phyloP scores from a whole-genome alignment of 2,113 vertebrate genomes.

The Carollia perspicillata region DNA sequence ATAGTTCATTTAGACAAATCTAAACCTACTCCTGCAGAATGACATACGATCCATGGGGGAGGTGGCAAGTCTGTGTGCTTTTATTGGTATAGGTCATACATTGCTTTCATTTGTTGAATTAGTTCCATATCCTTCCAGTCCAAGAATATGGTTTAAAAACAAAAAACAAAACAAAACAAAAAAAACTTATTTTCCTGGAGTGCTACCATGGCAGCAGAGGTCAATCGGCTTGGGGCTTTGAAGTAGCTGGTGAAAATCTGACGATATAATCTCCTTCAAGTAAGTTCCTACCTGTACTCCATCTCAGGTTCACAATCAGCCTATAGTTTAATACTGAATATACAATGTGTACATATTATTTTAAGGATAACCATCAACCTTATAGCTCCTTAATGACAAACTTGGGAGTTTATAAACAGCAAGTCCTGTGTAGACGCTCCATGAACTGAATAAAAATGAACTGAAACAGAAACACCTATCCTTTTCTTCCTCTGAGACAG shows the following conservation, averaged over 20 bases:
- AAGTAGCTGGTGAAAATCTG: neutral
- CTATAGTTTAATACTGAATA: neutral
- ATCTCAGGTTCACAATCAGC: neutral
- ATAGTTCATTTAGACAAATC: neutral
- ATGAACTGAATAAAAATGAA: neutral
- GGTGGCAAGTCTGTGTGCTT: neutral
- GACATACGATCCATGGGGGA: neutral
- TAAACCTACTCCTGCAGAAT: neutral
- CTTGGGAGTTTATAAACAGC: neutral
- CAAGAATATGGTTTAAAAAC: neutral
- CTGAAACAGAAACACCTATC: neutral
- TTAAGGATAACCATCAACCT: neutral
- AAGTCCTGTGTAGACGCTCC: neutral
- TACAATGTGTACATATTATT: neutral
- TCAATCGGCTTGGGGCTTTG: neutral
- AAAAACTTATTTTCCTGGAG: neutral
- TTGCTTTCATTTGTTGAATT: neutral
- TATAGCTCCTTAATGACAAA: neutral
- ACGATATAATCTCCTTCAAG: constrained; percentile 4
- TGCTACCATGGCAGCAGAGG: neutral
- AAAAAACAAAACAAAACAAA: neutral
- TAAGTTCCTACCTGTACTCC: neutral
- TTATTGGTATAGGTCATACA: neutral
- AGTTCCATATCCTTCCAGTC: neutral
- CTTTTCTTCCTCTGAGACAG: neutral